phyloP scores from a whole-genome alignment of 2,888 invertebrate genomes.

The Drosophila vallismaia region DNA sequence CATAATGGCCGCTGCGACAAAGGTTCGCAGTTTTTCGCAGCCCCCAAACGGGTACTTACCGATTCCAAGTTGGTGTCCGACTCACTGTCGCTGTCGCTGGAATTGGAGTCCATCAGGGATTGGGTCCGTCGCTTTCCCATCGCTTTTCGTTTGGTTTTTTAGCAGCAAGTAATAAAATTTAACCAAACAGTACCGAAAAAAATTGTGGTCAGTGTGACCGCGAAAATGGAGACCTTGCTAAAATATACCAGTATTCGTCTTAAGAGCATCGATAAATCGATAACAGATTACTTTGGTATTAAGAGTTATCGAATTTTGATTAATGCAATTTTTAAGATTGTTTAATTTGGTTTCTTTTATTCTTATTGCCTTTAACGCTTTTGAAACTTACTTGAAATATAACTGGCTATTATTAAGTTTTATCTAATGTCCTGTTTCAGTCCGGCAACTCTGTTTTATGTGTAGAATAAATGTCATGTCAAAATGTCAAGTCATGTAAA shows the following conservation, averaged over 20 bases:
- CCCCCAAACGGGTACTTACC: slow-evolving; percentile 85
- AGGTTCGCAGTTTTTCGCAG: slow-evolving; percentile 9
- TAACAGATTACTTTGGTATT: too few species aligned
- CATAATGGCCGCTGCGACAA: slow-evolving; percentile 24
- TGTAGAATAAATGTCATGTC: background rate
- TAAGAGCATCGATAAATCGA: background rate
- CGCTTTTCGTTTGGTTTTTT: background rate
- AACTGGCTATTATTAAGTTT: background rate
- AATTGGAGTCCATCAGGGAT: slow-evolving; percentile 92
- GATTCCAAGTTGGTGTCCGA: slow-evolving; percentile 92
- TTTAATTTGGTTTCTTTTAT: background rate
- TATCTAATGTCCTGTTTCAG: background rate
- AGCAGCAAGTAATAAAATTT: too few species aligned
- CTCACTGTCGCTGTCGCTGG: slow-evolving; percentile 91
- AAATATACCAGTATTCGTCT: background rate
- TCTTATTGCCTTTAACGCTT: background rate
- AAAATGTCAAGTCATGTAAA: background rate
- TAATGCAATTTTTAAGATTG: background rate
- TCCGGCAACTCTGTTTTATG: background rate
- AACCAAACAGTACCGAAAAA: too few species aligned
- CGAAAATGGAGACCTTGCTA: background rate
- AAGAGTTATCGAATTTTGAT: background rate
- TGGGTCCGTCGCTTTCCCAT: slow-evolving; percentile 95
- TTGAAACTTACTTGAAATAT: rapidly evolving
- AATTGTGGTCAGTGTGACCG: too few species aligned